Evolutionary conservation across 2,797 vertebrate species (phyloP).

Genomic region (Pangasius macronema): DNA sequence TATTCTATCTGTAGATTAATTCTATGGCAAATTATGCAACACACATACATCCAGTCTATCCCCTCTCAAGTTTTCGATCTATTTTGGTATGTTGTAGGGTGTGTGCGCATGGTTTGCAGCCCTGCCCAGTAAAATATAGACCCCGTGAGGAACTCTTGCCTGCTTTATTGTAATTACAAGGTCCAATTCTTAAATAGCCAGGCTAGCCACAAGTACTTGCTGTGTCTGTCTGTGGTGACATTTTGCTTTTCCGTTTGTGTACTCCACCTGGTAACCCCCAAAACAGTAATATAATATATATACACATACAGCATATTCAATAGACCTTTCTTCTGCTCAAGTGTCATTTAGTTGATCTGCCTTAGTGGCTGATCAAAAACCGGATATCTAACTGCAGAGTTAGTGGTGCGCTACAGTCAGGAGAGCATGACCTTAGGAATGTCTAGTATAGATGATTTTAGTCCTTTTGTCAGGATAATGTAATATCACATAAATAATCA

Average conservation of each 20-base stretch:
- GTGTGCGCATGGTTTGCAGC: constrained; percentile 72
- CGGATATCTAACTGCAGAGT: too few relatives aligned
- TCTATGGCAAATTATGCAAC: background rate
- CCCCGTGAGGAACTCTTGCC: constrained; percentile 78
- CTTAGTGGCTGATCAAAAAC: background rate
- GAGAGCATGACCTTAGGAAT: background rate
- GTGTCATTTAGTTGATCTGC: background rate
- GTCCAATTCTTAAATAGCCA: constrained; percentile 76
- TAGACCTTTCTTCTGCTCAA: constrained; percentile 26
- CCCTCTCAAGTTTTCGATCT: constrained; percentile 71
- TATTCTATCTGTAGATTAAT: background rate
- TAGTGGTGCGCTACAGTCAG: background rate
- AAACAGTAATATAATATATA: background rate
- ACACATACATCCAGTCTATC: constrained; percentile 44
- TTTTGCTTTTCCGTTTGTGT: constrained; percentile 50
- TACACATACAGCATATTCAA: constrained; percentile 41
- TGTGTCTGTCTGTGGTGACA: constrained; percentile 60
- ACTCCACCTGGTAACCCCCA: constrained; percentile 27
- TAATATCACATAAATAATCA: background rate
- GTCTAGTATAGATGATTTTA: background rate
- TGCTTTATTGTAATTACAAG: constrained; percentile 84
- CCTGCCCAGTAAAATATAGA: constrained; percentile 84
- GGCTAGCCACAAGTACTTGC: constrained; percentile 71
- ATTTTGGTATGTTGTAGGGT: constrained; percentile 78
- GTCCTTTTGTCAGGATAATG: background rate